These are phyloP conservation scores for Myripristis murdjan DNA, from an alignment of 2,797 vertebrate genomes.

Conservation along the genomic window DNA sequence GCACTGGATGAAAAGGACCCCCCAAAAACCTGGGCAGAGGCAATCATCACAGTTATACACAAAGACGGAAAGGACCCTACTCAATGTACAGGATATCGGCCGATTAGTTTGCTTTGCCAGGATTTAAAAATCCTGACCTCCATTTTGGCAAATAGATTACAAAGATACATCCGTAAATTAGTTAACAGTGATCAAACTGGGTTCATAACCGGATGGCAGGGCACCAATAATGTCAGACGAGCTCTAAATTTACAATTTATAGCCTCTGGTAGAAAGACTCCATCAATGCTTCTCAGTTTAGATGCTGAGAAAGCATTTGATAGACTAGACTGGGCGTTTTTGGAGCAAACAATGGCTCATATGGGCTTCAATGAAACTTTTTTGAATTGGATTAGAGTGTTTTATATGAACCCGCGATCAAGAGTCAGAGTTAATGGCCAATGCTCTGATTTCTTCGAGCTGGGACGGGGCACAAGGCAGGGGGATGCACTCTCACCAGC, in stretches of 20 bases:
- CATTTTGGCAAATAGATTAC: conserved; percentile 15
- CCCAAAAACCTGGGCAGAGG: conserved; percentile 2
- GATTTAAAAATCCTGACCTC: conserved; percentile 28
- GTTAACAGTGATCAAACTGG: conserved; percentile 25
- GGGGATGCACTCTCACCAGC: conserved; percentile 36
- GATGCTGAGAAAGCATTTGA: too few relatives aligned
- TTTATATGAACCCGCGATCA: conserved; percentile 31
- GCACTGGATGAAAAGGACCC: background rate
- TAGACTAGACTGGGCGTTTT: too few relatives aligned
- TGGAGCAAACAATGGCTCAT: too few relatives aligned
- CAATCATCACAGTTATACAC: conserved; percentile 3
- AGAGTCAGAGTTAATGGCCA: too few relatives aligned
- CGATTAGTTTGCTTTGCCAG: background rate
- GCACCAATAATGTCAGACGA: conserved; percentile 21
- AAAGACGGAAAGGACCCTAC: too few relatives aligned
- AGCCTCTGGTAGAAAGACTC: background rate
- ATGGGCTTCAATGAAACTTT: conserved; percentile 15
- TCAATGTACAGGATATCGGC: background rate
- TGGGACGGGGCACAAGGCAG: conserved; percentile 21
- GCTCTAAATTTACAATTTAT: conserved; percentile 13
- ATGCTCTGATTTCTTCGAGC: conserved; percentile 33
- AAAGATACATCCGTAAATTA: conserved; percentile 20
- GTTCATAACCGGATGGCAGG: too few relatives aligned
- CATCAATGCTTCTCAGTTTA: conserved; percentile 31
- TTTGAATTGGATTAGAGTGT: conserved; percentile 18